These are phyloP conservation scores for Stegodyphus mimosarum DNA, from an alignment of 1,140 invertebrate species.

Conservation along the genomic window DNA sequence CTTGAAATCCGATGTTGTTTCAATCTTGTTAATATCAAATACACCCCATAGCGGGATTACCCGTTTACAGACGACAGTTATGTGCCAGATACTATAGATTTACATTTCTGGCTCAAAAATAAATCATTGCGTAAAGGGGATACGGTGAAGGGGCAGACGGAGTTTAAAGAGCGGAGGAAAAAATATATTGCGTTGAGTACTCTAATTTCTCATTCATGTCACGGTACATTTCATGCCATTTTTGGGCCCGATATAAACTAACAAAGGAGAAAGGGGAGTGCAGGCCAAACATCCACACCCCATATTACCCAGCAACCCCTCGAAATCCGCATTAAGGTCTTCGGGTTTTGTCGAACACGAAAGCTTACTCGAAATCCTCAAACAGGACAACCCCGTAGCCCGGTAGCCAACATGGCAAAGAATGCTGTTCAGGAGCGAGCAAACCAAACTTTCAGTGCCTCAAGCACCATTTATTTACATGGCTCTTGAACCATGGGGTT, in stretches of 20 bases:
- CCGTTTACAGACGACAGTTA: too few relatives aligned
- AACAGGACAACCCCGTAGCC: constrained; percentile 12
- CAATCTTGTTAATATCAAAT: too few relatives aligned
- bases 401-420: constrained; percentile 39
- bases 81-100: too few relatives aligned
- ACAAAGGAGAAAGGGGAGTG: neutral
- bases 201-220: neutral
- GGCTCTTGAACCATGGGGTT: constrained; percentile 53
- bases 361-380: constrained; percentile 2
- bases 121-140: too few relatives aligned
- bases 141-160: too few relatives aligned
- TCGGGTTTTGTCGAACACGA: constrained; percentile 15
- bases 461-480: constrained; percentile 53
- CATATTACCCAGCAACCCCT: neutral
- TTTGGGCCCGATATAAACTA: neutral
- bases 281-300: constrained; percentile 1
- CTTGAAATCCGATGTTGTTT: too few relatives aligned
- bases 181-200: neutral
- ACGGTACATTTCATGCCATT: neutral
- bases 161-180: neutral
- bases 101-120: too few relatives aligned
- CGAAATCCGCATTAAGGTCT: constrained; percentile 11
- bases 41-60: too few relatives aligned
- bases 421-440: too few relatives aligned
- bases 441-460: constrained; percentile 56